These are phyloP conservation scores for Agriopis marginaria DNA, from an alignment of 2,888 invertebrate species.

Conservation along the genomic window DNA sequence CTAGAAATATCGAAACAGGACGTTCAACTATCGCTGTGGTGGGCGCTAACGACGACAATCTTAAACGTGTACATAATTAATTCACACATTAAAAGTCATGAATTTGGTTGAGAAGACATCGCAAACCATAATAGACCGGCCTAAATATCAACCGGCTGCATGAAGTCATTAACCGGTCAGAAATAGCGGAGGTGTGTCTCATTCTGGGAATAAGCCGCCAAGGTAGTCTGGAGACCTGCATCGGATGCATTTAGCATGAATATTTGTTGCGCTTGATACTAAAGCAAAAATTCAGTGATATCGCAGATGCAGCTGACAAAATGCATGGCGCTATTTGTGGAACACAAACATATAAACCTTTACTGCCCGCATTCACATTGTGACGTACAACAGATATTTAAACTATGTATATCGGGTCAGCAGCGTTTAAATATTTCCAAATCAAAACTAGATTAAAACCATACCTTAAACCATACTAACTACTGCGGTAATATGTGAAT, in stretches of 20 bases:
- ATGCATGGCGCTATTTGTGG: not conserved
- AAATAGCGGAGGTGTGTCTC: conserved; percentile 67
- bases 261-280: not conserved
- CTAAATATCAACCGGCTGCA: conserved; percentile 73
- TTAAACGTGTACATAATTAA: conserved; percentile 27
- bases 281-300: not conserved
- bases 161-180: conserved; percentile 75
- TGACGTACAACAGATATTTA: not conserved
- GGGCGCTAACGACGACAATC: conserved; percentile 20
- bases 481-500: too few species aligned
- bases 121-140: conserved; percentile 65
- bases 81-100: conserved; percentile 34
- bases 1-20: conserved; percentile 29
- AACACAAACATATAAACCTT: not conserved
- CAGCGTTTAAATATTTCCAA: too few species aligned
- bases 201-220: conserved; percentile 14
- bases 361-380: not conserved
- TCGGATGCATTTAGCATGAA: not conserved
- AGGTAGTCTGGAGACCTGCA: conserved; percentile 13
- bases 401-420: too few species aligned
- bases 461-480: too few species aligned
- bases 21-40: conserved; percentile 27
- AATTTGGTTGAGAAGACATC: conserved; percentile 34
- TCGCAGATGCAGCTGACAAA: not conserved
- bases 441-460: too few species aligned